These are phyloP conservation scores for Drosophila repleta DNA, from an alignment of 1,140 invertebrate genomes.

Conservation along the genomic window DNA sequence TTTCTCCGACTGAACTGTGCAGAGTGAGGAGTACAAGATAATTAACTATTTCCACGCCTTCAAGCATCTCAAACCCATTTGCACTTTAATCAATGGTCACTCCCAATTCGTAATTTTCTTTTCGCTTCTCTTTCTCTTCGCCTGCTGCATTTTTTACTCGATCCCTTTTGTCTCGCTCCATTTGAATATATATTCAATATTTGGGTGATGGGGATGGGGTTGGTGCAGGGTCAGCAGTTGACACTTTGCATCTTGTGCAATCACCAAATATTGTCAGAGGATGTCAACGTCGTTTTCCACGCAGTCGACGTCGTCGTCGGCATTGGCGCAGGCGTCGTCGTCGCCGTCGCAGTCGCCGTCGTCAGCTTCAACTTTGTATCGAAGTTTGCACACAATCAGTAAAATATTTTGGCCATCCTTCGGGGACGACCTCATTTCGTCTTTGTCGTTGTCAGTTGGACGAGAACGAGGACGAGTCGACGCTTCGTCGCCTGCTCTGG, in stretches of 20 bases:
- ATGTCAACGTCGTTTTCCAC: conserved; percentile 62
- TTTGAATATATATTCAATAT: conserved; percentile 13
- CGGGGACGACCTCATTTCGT: conserved; percentile 78
- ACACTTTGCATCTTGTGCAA: conserved; percentile 82
- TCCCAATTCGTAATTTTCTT: conserved; percentile 26
- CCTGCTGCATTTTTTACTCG: conserved; percentile 25
- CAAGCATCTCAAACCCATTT: neutral
- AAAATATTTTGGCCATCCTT: conserved; percentile 82
- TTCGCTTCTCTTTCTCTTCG: conserved; percentile 26
- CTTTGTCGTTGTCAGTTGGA: conserved; percentile 61
- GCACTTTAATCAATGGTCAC: conserved; percentile 48
- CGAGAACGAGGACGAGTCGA: conserved; percentile 15
- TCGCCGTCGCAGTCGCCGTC: conserved; percentile 9
- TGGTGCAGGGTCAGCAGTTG: conserved; percentile 52
- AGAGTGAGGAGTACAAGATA: conserved; percentile 7
- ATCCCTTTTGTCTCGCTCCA: conserved; percentile 21
- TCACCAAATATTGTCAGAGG: conserved; percentile 80
- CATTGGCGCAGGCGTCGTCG: conserved; percentile 38
- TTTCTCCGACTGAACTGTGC: neutral
- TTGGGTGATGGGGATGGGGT: neutral
- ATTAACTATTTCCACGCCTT: conserved; percentile 30
- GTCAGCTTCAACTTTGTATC: conserved; percentile 76
- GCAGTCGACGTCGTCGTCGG: conserved; percentile 11
- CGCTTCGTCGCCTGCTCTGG: conserved; percentile 48
- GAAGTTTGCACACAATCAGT: conserved; percentile 83